These are phyloP conservation scores for Allygus modestus DNA, from an alignment of 2,888 invertebrate genomes.

Conservation along the genomic window DNA sequence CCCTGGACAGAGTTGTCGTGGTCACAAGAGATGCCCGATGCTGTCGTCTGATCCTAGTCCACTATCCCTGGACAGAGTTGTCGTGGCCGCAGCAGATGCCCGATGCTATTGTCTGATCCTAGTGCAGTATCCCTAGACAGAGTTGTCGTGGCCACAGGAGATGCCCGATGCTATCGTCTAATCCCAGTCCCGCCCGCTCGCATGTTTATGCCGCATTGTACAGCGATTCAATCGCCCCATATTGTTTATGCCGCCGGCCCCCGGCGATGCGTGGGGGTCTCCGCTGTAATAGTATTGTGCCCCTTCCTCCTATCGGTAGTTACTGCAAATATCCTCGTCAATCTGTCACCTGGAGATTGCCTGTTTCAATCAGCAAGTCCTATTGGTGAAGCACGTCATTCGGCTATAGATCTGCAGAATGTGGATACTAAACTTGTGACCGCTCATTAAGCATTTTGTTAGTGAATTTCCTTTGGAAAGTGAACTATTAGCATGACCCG, in stretches of 20 bases:
- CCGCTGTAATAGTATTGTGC: neutral
- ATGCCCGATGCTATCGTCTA: conserved; percentile 6
- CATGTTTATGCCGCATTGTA: conserved; percentile 46
- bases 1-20: conserved; percentile 22
- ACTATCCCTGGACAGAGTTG: conserved; percentile 7
- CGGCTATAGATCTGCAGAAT: too few species aligned
- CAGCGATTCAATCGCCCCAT: conserved; percentile 13
- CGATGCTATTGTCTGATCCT: neutral
- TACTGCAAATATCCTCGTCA: conserved; percentile 16
- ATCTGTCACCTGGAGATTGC: neutral
- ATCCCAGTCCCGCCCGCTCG: conserved; percentile 19
- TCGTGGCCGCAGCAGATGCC: conserved; percentile 18
- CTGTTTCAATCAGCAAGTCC: conserved; percentile 4
- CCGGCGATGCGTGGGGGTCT: neutral
- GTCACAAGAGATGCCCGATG: conserved; percentile 13
- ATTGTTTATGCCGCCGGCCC: neutral
- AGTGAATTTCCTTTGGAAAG: too few species aligned
- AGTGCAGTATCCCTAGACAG: neutral
- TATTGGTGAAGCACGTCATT: neutral
- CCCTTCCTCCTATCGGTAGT: neutral
- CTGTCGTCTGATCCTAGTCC: neutral
- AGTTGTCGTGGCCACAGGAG: conserved; percentile 31
- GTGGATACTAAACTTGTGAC: too few species aligned
- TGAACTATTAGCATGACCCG: too few species aligned
- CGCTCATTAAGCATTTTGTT: too few species aligned